Evolutionary conservation across 2,797 vertebrate species (phyloP).

Genomic region (Anolis apletophallus): DNA sequence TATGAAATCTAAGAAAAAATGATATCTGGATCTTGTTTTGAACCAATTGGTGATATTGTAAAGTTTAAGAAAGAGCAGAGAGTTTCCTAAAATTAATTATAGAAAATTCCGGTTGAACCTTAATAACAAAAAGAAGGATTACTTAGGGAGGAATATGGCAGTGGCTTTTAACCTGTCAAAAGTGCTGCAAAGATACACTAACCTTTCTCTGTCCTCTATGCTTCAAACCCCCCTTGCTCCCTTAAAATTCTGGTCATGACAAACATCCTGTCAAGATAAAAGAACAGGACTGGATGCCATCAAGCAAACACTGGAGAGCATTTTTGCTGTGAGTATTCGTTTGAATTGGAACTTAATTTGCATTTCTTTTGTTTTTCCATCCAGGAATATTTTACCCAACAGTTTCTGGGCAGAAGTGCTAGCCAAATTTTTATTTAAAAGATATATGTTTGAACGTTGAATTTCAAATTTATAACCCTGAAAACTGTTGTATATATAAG

Average conservation of each 20-base stretch:
- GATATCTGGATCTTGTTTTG: not conserved
- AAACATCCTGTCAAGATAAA: constrained; percentile 66
- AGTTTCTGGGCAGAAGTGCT: constrained; percentile 52
- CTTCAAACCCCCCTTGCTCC: not conserved
- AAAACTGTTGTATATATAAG: constrained; percentile 54
- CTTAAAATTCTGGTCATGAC: constrained; percentile 58
- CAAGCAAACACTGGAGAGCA: constrained; percentile 52
- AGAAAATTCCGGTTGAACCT: not conserved
- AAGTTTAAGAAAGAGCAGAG: not conserved
- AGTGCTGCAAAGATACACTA: not conserved
- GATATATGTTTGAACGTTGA: constrained; percentile 50
- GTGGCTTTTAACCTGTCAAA: not conserved
- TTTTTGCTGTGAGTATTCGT: constrained; percentile 65
- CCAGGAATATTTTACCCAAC: constrained; percentile 51
- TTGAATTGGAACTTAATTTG: constrained; percentile 53
- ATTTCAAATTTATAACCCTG: constrained; percentile 62
- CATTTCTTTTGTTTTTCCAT: constrained; percentile 54
- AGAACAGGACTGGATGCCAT: constrained; percentile 56
- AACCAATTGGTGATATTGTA: not conserved
- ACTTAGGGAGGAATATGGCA: not conserved
- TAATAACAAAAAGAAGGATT: not conserved
- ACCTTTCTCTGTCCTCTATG: not conserved
- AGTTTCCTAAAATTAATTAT: not conserved
- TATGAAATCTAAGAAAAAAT: not conserved
- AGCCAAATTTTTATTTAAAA: constrained; percentile 47